A percentile compares a stretch with the other conserved stretches of the same genome.
phyloP scores from a whole-genome alignment of 2,113 vertebrate species.

The Phasianus colchicus region DNA sequence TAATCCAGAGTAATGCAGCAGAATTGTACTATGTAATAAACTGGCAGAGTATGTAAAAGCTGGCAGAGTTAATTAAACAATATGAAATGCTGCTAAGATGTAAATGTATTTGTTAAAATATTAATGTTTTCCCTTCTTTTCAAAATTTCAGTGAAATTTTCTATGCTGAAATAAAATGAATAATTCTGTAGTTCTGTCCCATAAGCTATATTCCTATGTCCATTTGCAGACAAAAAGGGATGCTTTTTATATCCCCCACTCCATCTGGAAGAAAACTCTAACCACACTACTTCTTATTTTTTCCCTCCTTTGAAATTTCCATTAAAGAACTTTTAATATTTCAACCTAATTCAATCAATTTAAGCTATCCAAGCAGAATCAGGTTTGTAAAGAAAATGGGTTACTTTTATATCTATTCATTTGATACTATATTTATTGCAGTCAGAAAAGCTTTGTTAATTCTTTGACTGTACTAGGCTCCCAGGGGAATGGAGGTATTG shows the following conservation, averaged over 20 bases:
- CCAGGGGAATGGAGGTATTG: not conserved
- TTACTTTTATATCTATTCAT: not conserved
- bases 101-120: not conserved
- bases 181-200: not conserved
- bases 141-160: not conserved
- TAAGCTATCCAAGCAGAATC: conserved; percentile 14
- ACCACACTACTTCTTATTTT: not conserved
- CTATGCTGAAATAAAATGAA: not conserved
- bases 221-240: not conserved
- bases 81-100: not conserved
- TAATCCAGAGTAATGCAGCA: not conserved
- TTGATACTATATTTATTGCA: conserved; percentile 2
- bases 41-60: not conserved
- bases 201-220: not conserved
- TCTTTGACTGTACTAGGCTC: not conserved
- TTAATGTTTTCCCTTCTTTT: not conserved
- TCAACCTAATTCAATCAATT: not conserved
- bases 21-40: not conserved
- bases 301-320: not conserved
- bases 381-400: conserved; percentile 23
- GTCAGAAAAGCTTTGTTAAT: conserved; percentile 44
- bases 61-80: not conserved
- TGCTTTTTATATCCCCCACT: not conserved
- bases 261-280: not conserved
- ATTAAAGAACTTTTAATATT: not conserved